Conservation (phyloP, 2,113 vertebrate species). For the Galeopterus variegatus region DNA sequence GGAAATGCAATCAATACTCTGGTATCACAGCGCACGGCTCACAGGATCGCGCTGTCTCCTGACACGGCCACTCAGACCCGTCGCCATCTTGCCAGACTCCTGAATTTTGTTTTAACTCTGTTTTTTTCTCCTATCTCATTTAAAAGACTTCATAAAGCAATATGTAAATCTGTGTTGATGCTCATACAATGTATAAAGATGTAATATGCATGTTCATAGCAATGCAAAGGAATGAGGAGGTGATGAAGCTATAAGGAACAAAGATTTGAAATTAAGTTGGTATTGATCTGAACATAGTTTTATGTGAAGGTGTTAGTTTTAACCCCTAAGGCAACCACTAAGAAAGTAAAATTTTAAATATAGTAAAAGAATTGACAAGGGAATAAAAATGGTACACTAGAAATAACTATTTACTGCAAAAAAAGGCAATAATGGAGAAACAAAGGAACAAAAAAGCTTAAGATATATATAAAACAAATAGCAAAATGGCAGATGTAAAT, state of each 20-base stretch:
- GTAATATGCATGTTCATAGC: not conserved
- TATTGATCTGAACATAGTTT: not conserved
- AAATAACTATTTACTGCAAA: constrained; percentile 6
- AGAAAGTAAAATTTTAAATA: not conserved
- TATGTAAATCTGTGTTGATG: constrained; percentile 4
- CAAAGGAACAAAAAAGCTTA: not conserved
- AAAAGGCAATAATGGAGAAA: not conserved
- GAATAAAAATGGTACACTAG: not conserved
- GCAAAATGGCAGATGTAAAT: not conserved
- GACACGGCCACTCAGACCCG: too few species aligned
- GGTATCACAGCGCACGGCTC: too few species aligned
- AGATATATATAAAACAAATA: not conserved
- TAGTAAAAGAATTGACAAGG: not conserved
- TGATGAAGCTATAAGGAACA: not conserved
- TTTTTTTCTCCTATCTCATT: constrained; percentile 16
- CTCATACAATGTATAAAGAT: not conserved
- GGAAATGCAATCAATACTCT: too few species aligned
- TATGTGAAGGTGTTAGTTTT: not conserved
- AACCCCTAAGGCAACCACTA: not conserved
- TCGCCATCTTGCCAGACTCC: too few species aligned
- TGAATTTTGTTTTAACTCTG: constrained; percentile 3
- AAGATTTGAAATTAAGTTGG: constrained; percentile 4
- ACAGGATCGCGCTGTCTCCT: too few species aligned
- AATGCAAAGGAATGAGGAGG: not conserved
- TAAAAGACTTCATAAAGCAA: constrained; percentile 29